Evolutionary conservation across 2,113 vertebrate species (phyloP).

Genomic region (Craseonycteris thonglongyai): DNA sequence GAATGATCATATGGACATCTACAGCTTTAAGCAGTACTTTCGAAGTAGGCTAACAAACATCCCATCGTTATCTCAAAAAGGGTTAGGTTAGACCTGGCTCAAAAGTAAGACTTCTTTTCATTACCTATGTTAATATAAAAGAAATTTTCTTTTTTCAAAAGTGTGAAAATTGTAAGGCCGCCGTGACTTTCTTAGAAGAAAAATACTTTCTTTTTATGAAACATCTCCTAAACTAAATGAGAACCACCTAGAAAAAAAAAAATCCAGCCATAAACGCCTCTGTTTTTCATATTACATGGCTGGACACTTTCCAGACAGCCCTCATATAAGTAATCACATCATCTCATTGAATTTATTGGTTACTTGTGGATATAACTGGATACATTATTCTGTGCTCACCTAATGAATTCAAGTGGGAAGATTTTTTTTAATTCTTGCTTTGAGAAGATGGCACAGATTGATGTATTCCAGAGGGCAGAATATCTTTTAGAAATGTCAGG

Average conservation of each 20-base stretch:
- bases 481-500: neutral
- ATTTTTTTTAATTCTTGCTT: neutral
- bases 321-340: too few relatives aligned
- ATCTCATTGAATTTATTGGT: neutral
- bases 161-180: neutral
- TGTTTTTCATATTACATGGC: neutral
- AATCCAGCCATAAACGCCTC: too few relatives aligned
- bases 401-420: neutral
- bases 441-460: neutral
- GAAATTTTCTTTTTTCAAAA: neutral
- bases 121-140: neutral
- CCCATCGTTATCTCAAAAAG: neutral
- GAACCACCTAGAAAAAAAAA: too few relatives aligned
- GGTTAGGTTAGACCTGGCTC: neutral
- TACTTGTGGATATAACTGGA: neutral
- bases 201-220: neutral
- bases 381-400: neutral
- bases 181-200: neutral
- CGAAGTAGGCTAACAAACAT: neutral
- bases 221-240: neutral
- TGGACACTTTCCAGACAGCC: too few relatives aligned
- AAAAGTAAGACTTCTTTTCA: neutral
- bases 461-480: neutral
- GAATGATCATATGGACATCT: neutral
- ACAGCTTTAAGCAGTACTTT: neutral